A percentile compares a stretch with the other conserved stretches of the same genome.
Conservation (phyloP, 37 sponge, comb jelly and placozoan species). For the Ephydatia muelleri region DNA sequence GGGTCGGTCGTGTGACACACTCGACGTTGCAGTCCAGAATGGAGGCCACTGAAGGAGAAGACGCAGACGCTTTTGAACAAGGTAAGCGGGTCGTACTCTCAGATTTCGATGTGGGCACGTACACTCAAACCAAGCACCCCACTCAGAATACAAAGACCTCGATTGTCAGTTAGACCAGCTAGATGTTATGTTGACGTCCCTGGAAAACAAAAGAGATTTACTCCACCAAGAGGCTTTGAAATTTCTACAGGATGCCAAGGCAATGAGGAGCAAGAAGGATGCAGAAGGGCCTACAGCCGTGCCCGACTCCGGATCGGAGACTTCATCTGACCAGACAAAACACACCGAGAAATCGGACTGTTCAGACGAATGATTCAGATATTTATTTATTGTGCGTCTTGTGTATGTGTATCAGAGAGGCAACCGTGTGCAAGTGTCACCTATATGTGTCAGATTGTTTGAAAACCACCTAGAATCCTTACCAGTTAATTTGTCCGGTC, state of each 20-base stretch:
- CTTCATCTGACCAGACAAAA: neutral
- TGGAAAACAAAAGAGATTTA: slow-evolving; percentile 18
- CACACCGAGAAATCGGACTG: neutral
- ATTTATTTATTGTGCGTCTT: neutral
- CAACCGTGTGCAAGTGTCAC: neutral
- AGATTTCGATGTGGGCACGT: slow-evolving; percentile 24
- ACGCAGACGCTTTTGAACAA: neutral
- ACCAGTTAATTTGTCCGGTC: slow-evolving; percentile 2
- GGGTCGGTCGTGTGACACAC: neutral
- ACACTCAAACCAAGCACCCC: slow-evolving; percentile 5
- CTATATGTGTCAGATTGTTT: neutral
- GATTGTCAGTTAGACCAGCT: slow-evolving; percentile 54
- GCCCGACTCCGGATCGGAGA: neutral
- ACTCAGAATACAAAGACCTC: slow-evolving; percentile 33
- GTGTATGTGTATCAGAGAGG: slow-evolving; percentile 44
- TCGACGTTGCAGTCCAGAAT: neutral
- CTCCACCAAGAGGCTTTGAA: slow-evolving; percentile 41
- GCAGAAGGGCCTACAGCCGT: slow-evolving; percentile 1
- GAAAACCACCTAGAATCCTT: too few relatives aligned
- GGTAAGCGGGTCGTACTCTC: neutral
- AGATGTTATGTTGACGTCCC: slow-evolving; percentile 8
- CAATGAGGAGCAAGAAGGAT: slow-evolving; percentile 16
- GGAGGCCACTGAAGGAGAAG: neutral
- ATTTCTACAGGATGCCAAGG: slow-evolving; percentile 42
- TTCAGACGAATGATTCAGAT: neutral